A percentile compares a stretch with the other conserved stretches of the same genome.
Evolutionary conservation across 2,113 vertebrate species (phyloP).

Genomic region (Recurvirostra avosetta): DNA sequence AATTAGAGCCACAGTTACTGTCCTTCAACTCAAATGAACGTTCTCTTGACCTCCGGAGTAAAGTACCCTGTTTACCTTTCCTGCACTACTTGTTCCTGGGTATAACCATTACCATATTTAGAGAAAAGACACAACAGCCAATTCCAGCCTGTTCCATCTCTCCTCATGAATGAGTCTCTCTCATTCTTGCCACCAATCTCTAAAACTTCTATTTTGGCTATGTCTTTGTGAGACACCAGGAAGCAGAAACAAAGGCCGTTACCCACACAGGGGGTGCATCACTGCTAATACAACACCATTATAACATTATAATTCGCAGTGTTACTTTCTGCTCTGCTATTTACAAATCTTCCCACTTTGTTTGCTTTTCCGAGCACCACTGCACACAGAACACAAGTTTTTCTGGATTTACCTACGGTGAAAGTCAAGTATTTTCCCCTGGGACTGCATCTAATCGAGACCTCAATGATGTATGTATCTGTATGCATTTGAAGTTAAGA

Average conservation of each 20-base stretch:
- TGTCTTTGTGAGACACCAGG: rapidly evolving
- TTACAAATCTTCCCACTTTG: neutral
- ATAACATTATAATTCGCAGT: neutral
- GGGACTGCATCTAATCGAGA: neutral
- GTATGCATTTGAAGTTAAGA: neutral
- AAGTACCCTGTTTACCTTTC: neutral
- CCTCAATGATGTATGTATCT: neutral
- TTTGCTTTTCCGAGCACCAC: neutral
- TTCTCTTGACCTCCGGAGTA: neutral
- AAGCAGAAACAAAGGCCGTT: neutral
- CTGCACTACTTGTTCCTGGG: no score
- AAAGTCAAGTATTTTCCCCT: neutral
- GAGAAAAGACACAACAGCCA: neutral
- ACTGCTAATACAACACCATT: no score
- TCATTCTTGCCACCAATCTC: neutral
- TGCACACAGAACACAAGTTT: neutral
- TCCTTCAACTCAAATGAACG: no score
- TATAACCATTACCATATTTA: neutral
- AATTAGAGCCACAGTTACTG: neutral
- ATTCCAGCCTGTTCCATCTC: neutral
- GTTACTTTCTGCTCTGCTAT: neutral
- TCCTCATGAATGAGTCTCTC: no score
- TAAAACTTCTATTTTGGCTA: neutral
- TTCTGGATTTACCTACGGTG: neutral
- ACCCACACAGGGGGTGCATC: no score